A percentile compares a stretch with the other conserved stretches of the same genome.
phyloP scores from a whole-genome alignment of 2,113 vertebrate genomes.

The Marcusenius ussheri region DNA sequence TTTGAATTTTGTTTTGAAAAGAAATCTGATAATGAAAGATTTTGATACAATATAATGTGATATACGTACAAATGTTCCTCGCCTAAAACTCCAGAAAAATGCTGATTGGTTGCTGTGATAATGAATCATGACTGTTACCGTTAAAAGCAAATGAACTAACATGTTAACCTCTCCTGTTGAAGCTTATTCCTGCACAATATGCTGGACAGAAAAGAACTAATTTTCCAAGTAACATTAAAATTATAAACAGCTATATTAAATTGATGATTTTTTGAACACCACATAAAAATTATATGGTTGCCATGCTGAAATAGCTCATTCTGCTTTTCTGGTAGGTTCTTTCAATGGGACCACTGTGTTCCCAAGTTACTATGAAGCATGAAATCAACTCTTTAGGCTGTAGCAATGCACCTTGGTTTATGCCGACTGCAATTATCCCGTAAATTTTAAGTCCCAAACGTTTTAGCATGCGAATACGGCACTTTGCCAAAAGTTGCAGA shows the following conservation, averaged over 20 bases:
- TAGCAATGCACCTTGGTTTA: not conserved
- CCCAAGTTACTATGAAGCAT: not conserved
- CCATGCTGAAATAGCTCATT: not conserved
- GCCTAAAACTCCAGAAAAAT: not conserved
- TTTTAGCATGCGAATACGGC: not conserved
- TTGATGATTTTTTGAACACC: not conserved
- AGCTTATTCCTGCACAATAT: not conserved
- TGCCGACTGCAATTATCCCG: not conserved
- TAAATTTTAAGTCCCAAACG: not conserved
- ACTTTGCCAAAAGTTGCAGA: not conserved
- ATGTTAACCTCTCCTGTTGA: not conserved
- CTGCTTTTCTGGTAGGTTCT: not conserved
- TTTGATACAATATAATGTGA: not conserved
- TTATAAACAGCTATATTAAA: not conserved
- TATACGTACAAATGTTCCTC: not conserved
- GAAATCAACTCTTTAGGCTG: not conserved
- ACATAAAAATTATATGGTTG: not conserved
- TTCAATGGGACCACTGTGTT: not conserved
- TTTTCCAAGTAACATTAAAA: not conserved
- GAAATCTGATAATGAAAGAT: slow-evolving; percentile 11
- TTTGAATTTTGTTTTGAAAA: slow-evolving; percentile 3
- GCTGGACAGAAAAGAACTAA: not conserved
- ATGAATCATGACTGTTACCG: not conserved
- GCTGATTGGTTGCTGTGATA: not conserved
- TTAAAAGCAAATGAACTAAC: not conserved